Percentiles rank a stretch among this genome's conserved stretches.
These are phyloP conservation scores for Endotricha flammealis DNA, from an alignment of 2,888 invertebrate species.

Conservation along the genomic window DNA sequence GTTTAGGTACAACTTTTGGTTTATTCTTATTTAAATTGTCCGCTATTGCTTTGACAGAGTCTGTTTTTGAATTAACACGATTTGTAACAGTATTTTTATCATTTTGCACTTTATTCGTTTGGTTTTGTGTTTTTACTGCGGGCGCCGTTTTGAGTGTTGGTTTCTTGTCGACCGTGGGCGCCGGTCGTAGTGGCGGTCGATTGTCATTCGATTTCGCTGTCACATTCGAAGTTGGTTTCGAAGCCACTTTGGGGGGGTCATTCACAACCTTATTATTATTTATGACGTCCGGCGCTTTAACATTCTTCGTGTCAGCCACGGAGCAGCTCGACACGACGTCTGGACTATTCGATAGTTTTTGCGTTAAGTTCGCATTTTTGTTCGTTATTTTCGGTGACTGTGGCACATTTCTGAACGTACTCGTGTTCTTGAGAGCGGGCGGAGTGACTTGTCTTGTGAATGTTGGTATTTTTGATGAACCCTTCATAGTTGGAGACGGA, in stretches of 20 bases:
- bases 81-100: constrained; percentile 51
- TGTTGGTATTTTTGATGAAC: constrained; percentile 68
- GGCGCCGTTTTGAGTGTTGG: constrained; percentile 43
- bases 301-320: constrained; percentile 60
- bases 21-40: constrained; percentile 70
- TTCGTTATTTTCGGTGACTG: constrained; percentile 54
- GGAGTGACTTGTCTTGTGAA: constrained; percentile 70
- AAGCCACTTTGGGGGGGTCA: constrained; percentile 66
- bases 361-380: constrained; percentile 43
- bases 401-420: constrained; percentile 59
- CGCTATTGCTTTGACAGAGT: constrained; percentile 64
- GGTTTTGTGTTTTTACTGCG: constrained; percentile 48
- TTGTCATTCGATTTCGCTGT: constrained; percentile 60
- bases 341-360: constrained; percentile 80
- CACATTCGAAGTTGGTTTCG: constrained; percentile 63
- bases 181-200: constrained; percentile 54
- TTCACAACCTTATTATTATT: constrained; percentile 68
- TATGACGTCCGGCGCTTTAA: constrained; percentile 81
- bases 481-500: constrained; percentile 59
- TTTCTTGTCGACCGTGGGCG: constrained; percentile 61
- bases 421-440: constrained; percentile 65
- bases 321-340: constrained; percentile 86
- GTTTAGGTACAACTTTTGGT: constrained; percentile 69
- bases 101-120: constrained; percentile 36
- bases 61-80: constrained; percentile 56